Evolutionary conservation across 2,113 vertebrate species (phyloP).

Genomic region (Cryptotis parvus): DNA sequence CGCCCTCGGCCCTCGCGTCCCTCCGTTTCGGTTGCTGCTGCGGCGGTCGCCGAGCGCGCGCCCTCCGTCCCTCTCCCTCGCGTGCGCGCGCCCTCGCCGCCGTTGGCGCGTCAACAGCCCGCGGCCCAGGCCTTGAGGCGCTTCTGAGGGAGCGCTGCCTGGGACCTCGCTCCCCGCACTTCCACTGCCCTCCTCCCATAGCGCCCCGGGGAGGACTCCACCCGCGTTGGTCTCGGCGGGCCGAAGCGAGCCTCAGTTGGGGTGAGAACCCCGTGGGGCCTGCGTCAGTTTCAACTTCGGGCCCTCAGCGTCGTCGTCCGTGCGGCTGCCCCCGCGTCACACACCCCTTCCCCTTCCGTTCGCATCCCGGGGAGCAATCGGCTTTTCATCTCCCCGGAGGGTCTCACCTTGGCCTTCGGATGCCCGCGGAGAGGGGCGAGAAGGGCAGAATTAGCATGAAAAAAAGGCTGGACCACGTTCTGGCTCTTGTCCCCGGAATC

Average conservation of each 20-base stretch:
- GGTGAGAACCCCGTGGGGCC: constrained; percentile 12
- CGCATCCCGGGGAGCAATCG: neutral
- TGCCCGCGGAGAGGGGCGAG: neutral
- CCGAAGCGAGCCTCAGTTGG: neutral
- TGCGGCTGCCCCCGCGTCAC: neutral
- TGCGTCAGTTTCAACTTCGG: constrained; percentile 59
- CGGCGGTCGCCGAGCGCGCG: constrained; percentile 59
- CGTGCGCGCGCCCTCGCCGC: constrained; percentile 63
- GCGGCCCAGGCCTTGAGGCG: constrained; percentile 63
- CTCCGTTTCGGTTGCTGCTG: constrained; percentile 68
- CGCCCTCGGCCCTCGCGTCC: constrained; percentile 63
- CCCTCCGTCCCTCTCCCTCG: constrained; percentile 5
- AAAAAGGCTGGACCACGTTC: neutral
- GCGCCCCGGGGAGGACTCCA: neutral
- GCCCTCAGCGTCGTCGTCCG: constrained; percentile 40
- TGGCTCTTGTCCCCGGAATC: constrained; percentile 37
- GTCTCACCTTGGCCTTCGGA: constrained; percentile 78
- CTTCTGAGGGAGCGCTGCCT: neutral
- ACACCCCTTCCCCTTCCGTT: neutral
- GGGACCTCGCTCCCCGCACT: neutral
- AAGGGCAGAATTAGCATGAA: constrained; percentile 52
- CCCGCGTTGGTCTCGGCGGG: neutral
- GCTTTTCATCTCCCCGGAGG: constrained; percentile 63
- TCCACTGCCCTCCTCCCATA: neutral
- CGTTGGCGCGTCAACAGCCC: constrained; percentile 54